These are phyloP conservation scores for Actinostola sp. DNA, from an alignment of 92 coral and sea anemone species.

Conservation along the genomic window DNA sequence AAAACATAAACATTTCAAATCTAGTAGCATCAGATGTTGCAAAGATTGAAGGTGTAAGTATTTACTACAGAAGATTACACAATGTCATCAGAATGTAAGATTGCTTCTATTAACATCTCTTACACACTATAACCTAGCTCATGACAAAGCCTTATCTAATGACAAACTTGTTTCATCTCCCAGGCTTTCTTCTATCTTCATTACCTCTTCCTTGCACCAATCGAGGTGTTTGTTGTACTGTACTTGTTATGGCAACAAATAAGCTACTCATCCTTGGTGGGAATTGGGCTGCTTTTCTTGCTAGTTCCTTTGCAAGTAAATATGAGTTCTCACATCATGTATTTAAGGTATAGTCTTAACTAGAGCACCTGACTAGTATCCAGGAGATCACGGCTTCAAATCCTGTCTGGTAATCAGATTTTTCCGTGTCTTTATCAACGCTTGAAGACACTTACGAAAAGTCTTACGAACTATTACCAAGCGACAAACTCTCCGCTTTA, in stretches of 20 bases:
- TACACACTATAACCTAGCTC: neutral
- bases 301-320: constrained; percentile 38
- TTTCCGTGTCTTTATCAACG: no score
- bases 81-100: neutral
- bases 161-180: neutral
- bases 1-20: constrained; percentile 23
- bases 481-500: no score
- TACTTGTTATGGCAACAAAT: constrained; percentile 34
- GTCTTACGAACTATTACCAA: no score
- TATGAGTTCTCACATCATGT: constrained; percentile 43
- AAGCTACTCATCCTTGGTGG: constrained; percentile 21
- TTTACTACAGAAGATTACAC: neutral
- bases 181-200: constrained; percentile 45
- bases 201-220: constrained; percentile 37
- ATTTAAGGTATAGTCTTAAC: constrained; percentile 14
- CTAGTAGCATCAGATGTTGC: constrained; percentile 40
- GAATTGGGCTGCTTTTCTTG: constrained; percentile 37
- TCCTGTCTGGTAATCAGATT: no score
- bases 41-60: constrained; percentile 46
- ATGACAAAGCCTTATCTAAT: neutral
- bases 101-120: neutral
- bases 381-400: neutral
- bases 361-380: no score
- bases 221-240: constrained; percentile 33
- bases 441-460: no score